Conservation (phyloP, 2,888 invertebrate species). For the Rhagonycha lutea region DNA sequence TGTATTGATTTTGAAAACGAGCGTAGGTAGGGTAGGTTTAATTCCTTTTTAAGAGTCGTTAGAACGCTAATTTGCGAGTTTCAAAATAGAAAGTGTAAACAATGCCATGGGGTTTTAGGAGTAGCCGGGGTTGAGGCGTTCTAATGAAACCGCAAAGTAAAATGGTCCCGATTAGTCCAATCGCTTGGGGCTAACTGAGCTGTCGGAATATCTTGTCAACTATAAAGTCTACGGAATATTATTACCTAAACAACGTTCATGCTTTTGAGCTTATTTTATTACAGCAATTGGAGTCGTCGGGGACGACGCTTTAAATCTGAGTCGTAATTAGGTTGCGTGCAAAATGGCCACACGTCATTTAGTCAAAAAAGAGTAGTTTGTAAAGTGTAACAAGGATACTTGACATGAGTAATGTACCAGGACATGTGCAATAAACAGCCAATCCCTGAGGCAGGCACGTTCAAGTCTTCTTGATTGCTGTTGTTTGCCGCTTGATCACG, state of each 20-base stretch:
- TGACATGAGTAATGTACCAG: conserved; percentile 31
- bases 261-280: neutral
- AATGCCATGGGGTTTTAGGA: conserved; percentile 28
- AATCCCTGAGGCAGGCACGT: conserved; percentile 44
- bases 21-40: neutral
- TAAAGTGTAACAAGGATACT: conserved; percentile 26
- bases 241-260: neutral
- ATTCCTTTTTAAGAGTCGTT: neutral
- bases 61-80: conserved; percentile 25
- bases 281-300: neutral
- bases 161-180: conserved; percentile 42
- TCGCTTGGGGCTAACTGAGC: conserved; percentile 31
- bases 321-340: neutral
- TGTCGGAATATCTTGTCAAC: conserved; percentile 23
- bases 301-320: neutral
- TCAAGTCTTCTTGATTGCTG: conserved; percentile 44
- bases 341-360: neutral
- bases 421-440: conserved; percentile 37
- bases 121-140: conserved; percentile 21
- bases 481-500: conserved; percentile 49
- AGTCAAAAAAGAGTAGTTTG: conserved; percentile 16
- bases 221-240: neutral
- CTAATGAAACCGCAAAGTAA: conserved; percentile 41
- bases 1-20: neutral
- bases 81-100: conserved; percentile 33